Conservation (phyloP, 2,113 vertebrate genomes). For the Neomonachus schauinslandi region DNA sequence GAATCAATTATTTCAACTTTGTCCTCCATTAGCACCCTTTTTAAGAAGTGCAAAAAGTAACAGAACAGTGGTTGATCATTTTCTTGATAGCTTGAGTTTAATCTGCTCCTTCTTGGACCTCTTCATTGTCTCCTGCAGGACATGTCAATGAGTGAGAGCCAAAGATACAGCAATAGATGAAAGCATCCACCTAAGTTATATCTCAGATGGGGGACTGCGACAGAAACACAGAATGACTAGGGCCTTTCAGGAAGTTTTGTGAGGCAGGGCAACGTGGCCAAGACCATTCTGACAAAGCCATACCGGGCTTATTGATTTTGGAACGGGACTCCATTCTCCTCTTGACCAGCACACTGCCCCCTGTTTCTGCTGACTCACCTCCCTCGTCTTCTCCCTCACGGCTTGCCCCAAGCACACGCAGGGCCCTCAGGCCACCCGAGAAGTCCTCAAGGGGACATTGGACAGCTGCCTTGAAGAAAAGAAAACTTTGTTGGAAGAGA, state of each 20-base stretch:
- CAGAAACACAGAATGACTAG: not conserved
- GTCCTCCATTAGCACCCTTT: not conserved
- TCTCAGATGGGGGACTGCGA: too few species aligned
- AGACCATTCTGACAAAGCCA: not conserved
- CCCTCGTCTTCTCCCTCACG: not conserved
- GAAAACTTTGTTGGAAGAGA: not conserved
- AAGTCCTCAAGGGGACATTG: not conserved
- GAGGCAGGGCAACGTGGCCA: not conserved
- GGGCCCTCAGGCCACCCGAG: not conserved
- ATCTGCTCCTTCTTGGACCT: not conserved
- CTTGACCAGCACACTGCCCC: rapidly evolving
- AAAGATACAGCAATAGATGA: not conserved
- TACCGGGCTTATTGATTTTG: too few species aligned
- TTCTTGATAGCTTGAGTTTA: not conserved
- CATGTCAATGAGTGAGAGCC: not conserved
- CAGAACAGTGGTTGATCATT: not conserved
- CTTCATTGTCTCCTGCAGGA: not conserved
- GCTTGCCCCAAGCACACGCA: not conserved
- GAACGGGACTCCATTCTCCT: not conserved
- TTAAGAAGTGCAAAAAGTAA: not conserved
- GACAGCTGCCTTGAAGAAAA: not conserved
- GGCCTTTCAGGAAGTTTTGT: not conserved
- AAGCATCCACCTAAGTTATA: not conserved
- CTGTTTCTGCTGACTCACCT: not conserved
- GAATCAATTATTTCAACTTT: not conserved